Percentiles rank a stretch among this genome's conserved stretches.
Evolutionary conservation across 2,113 vertebrate species (phyloP).

Genomic region (Oreochromis niloticus): DNA sequence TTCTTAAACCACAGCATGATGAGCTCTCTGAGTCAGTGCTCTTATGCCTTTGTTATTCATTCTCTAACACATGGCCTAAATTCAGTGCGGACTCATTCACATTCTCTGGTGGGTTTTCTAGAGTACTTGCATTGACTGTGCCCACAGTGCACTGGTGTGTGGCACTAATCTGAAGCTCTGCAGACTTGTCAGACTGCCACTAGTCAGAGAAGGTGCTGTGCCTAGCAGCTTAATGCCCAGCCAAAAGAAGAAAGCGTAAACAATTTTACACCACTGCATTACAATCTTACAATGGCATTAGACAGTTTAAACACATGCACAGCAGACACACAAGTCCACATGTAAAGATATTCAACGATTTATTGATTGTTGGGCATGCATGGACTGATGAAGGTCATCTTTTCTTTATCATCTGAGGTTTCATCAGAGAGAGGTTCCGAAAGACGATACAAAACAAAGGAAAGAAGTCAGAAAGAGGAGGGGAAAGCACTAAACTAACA

Average conservation of each 20-base stretch:
- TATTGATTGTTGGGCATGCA: neutral
- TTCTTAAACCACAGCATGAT: neutral
- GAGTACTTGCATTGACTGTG: neutral
- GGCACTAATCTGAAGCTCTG: neutral
- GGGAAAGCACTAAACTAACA: neutral
- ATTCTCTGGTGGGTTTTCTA: neutral
- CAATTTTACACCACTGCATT: neutral
- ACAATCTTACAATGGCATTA: slow-evolving; percentile 11
- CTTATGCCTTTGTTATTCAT: neutral
- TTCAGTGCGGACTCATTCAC: neutral
- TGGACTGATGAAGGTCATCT: neutral
- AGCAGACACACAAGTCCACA: neutral
- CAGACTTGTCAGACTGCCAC: slow-evolving; percentile 6
- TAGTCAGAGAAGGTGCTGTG: slow-evolving; percentile 25
- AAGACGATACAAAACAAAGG: neutral
- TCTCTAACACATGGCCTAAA: neutral
- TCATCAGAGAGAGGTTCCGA: neutral
- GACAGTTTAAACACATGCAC: neutral
- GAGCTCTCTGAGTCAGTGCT: neutral
- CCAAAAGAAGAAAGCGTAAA: neutral
- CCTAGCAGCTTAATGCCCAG: neutral
- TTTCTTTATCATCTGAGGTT: neutral
- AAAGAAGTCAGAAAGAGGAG: neutral
- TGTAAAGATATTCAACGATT: neutral
- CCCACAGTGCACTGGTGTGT: neutral